Conservation (phyloP, 2,797 vertebrate species). For the Scyliorhinus canicula region DNA sequence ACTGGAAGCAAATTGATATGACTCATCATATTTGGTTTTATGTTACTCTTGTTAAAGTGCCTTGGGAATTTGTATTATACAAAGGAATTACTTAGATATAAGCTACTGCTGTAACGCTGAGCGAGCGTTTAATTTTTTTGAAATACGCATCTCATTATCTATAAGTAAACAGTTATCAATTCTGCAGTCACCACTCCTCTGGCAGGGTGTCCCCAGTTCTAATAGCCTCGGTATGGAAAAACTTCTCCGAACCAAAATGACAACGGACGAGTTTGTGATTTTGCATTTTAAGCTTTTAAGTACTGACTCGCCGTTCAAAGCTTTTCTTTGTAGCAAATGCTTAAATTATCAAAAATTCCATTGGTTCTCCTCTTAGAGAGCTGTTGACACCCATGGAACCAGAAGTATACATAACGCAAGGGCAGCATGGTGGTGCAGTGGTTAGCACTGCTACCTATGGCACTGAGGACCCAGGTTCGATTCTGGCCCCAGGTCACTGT, state of each 20-base stretch:
- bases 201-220: background rate
- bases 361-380: background rate
- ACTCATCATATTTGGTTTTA: too few species aligned
- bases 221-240: background rate
- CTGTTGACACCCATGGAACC: background rate
- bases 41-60: too few species aligned
- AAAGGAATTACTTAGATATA: too few species aligned
- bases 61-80: too few species aligned
- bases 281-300: background rate
- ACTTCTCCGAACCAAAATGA: background rate
- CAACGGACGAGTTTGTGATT: too few species aligned
- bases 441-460: too few species aligned
- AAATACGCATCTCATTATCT: background rate
- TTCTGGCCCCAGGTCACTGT: too few species aligned
- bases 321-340: background rate
- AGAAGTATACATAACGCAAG: background rate
- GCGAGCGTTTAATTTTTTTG: too few species aligned
- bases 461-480: too few species aligned
- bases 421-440: too few species aligned
- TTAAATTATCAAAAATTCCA: background rate
- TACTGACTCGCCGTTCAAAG: background rate
- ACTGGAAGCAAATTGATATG: too few species aligned
- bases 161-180: background rate
- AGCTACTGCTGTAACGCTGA: too few species aligned
- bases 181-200: background rate